phyloP scores from a whole-genome alignment of 2,797 vertebrate species.

The Pangasius macronema region DNA sequence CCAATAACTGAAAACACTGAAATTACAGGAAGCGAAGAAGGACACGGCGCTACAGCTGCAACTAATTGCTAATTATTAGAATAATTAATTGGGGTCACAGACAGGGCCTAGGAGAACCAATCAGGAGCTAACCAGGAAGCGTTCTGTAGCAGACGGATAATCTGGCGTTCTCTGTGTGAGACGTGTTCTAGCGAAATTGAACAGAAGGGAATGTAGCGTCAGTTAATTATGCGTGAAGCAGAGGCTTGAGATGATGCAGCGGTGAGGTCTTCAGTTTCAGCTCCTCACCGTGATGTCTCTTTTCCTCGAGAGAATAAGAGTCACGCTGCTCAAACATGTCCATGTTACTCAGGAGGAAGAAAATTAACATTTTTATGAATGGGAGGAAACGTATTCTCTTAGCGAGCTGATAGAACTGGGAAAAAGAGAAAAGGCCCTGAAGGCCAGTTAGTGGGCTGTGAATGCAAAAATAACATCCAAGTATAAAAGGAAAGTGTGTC shows the following conservation, averaged over 20 bases:
- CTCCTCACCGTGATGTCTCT: not conserved
- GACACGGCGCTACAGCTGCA: not conserved
- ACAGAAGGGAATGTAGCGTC: constrained; percentile 10
- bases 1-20: not conserved
- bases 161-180: constrained; percentile 3
- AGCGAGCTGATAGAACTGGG: not conserved
- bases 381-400: not conserved
- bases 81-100: constrained; percentile 11
- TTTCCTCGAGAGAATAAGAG: not conserved
- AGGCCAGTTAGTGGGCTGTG: not conserved
- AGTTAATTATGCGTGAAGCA: not conserved
- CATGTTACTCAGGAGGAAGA: not conserved
- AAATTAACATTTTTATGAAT: not conserved
- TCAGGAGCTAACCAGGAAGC: not conserved
- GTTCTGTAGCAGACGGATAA: not conserved
- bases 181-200: not conserved
- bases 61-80: not conserved
- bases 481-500: not conserved
- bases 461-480: no score
- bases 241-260: not conserved
- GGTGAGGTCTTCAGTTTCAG: not conserved
- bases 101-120: not conserved
- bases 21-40: not conserved
- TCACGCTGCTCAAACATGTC: not conserved
- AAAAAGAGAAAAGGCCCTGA: not conserved